Evolutionary conservation across 1,140 invertebrate species (phyloP), one percentile per base, ranked within the genome.

Genomic region (Asbolus verrucosus): DNA sequence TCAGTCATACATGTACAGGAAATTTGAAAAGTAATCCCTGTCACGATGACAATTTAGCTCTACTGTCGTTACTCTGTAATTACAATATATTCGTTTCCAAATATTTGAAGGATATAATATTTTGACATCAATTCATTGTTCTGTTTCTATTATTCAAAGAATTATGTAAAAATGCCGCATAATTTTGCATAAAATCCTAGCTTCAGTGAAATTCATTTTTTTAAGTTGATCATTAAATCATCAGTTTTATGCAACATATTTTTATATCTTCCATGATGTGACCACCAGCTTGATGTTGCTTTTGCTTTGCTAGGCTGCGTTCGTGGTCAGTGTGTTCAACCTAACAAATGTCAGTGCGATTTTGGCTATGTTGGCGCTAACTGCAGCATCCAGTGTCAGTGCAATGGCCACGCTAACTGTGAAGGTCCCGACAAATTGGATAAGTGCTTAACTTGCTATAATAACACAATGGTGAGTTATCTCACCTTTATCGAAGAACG

Each of bases 281-380:
- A 1, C 16, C 18, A n/a, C 21, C 15, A 1, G 43, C 43, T 50
- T 27, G 46, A 54, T 54, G 46, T 54, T 54, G 46, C 46, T 54
- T n/a, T 50, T 54, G 46, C 46, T 54, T 54, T 54, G 46, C 46
- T 65, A 77, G 95, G 95, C 11, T 98, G 96, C 84, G 90, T 94
- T 0, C 87, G 94, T 79, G 96, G 96, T 41, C 87, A 83, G 0
- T 98, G 96, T 79, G 82, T 94, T 1, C 86, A 90, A 74, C 96
- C 96, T 18, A 88, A 96, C 78, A 84, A 88, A 8, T 98, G 96
- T 78, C 84, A 88, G 33, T 98, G 96, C 81, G 89, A 97, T 84
- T 98, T 98, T 83, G 95, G 96, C 39, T 98, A 94, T 81, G 95
- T 98, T 15, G 96, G 96, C 43, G 88, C 89, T 63, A 96, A 97